These are phyloP conservation scores for Mustela lutreola DNA, from an alignment of 2,113 vertebrate genomes.

Conservation along the genomic window DNA sequence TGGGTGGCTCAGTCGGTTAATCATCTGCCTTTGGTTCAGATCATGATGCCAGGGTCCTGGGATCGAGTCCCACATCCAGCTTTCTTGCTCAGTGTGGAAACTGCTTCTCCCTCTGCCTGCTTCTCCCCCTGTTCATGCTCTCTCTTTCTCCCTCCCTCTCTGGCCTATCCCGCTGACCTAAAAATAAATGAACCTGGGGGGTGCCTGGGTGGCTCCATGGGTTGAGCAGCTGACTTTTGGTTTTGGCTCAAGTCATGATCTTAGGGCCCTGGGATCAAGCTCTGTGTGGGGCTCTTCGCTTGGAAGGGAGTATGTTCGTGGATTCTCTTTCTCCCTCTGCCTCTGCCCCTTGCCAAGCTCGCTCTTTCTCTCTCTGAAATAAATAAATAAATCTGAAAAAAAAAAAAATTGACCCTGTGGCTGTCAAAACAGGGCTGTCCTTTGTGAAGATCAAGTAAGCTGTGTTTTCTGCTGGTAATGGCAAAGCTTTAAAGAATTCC, in stretches of 20 bases:
- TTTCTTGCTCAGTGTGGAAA: no score
- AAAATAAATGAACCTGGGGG: no score
- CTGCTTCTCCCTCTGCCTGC: no score
- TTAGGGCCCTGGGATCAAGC: neutral
- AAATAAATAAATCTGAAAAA: neutral
- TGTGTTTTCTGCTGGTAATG: neutral
- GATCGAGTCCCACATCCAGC: no score
- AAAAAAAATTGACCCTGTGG: neutral
- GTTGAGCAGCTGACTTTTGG: no score
- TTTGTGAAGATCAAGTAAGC: neutral
- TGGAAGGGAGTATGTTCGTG: neutral
- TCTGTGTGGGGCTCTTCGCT: fast-evolving
- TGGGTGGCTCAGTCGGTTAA: no score
- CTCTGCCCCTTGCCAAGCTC: neutral
- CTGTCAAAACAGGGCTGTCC: neutral
- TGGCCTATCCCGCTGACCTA: no score
- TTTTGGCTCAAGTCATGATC: neutral
- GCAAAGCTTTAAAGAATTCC: neutral
- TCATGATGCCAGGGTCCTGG: no score
- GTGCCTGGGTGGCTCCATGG: no score
- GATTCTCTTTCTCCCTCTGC: neutral
- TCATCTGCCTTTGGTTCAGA: no score
- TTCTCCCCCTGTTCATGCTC: no score
- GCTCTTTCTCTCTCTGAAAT: neutral
- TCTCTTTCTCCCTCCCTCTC: no score